Percentiles rank a stretch among this genome's conserved stretches.
phyloP scores from a whole-genome alignment of 2,797 vertebrate genomes.

The Microhierax caerulescens region DNA sequence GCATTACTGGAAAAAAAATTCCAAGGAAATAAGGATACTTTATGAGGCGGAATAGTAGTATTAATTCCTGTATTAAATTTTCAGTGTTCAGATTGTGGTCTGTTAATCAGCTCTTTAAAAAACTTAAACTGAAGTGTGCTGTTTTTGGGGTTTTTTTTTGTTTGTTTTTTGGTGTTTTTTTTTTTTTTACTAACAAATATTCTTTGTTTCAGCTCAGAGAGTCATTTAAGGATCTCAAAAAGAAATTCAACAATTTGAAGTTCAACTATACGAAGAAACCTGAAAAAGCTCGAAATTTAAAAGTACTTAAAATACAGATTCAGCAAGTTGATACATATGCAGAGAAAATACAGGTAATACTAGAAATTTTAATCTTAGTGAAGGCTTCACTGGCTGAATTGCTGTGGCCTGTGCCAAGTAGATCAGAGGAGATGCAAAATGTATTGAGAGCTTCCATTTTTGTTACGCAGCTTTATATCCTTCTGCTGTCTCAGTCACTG shows the following conservation, averaged over 20 bases:
- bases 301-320: slow-evolving; percentile 83
- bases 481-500: neutral
- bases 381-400: neutral
- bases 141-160: no score
- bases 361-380: neutral
- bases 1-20: neutral
- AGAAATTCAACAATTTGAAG: slow-evolving; percentile 90
- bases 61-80: neutral
- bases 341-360: slow-evolving; percentile 84
- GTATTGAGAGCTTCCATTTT: neutral
- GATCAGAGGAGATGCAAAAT: neutral
- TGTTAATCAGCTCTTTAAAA: neutral
- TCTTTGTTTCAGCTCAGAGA: slow-evolving; percentile 81
- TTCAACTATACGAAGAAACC: slow-evolving; percentile 87
- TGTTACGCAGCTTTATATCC: neutral
- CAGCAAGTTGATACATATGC: slow-evolving; percentile 82
- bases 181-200: neutral
- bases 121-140: neutral
- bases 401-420: neutral
- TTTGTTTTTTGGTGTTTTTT: no score
- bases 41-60: neutral
- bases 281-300: slow-evolving; percentile 83
- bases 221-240: slow-evolving; percentile 88
- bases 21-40: neutral
- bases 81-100: neutral